Base-by-base conservation (phyloP, 2,113 vertebrate genomes). In the Bubo bubo region DNA sequence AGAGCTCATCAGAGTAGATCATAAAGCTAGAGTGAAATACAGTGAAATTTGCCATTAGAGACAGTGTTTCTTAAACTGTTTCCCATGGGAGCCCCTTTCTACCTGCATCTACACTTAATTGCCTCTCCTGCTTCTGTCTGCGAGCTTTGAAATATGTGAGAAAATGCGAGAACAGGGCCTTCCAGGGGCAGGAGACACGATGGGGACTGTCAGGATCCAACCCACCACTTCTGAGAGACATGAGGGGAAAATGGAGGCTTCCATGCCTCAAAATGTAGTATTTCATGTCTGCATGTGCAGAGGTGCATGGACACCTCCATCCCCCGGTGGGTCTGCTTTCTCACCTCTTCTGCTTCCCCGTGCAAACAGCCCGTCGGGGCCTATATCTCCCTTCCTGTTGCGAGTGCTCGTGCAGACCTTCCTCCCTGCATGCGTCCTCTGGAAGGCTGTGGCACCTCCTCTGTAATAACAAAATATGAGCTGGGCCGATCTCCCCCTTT, bases 31-130 rank as follows among this genome's bases (percentile, higher is more conserved):
- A 95, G 84, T 60, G 73, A 94, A 95, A 47, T 27, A 60, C 43
- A 94, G 35, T 82, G 77, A 92, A 90, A 90, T 73, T 88, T 90
- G 63, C 87, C 70, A 70, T 94, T 94, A 88, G 87, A 95, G 87
- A 82, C 66, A 58, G 49, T 19, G 35, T 90, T 97, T 75, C 64
- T 85, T 91, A 91, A 91, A 89, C 64, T 67, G n/a, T 79, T 82
- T 85, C 87, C 91, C 79, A 10, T 35, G 91, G 73, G 86, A 82
- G 13, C 15, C 49, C 34, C 47, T 87, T 85, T 87, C 56, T 63
- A 17, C 64, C 70, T 89, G n/a, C 47, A 45, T 23, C 28, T 35
- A 72, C 23, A 35, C 43, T 79, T 79, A 82, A 93, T 45, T 91
- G 66, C 30, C 64, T 75, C 43, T 91, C 43, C 47, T 72, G 26